phyloP scores from a whole-genome alignment of 2,113 vertebrate genomes.

The Pteronura brasiliensis region DNA sequence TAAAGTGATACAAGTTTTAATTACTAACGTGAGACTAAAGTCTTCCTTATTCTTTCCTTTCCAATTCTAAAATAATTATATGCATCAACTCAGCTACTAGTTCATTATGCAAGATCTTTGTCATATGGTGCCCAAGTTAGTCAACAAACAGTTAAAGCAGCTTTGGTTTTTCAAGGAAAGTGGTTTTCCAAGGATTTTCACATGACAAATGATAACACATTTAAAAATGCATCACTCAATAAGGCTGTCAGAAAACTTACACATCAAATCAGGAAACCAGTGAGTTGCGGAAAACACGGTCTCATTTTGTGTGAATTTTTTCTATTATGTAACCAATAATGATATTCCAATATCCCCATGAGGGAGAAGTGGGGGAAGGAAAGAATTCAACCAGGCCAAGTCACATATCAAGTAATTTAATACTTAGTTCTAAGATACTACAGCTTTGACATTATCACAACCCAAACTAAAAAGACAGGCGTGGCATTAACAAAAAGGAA shows the following conservation, averaged over 20 bases:
- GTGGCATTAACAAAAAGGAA: not conserved
- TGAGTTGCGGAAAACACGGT: not conserved
- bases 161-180: not conserved
- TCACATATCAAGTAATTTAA: not conserved
- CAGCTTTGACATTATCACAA: not conserved
- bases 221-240: not conserved
- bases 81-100: not conserved
- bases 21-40: not conserved
- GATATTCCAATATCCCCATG: not conserved
- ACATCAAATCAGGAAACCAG: not conserved
- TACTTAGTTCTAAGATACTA: constrained; percentile 15
- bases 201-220: not conserved
- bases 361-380: not conserved
- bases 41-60: not conserved
- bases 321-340: not conserved
- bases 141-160: not conserved
- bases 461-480: not conserved
- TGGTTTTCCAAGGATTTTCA: not conserved
- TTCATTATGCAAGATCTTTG: not conserved
- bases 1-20: not conserved
- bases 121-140: not conserved
- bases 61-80: constrained; percentile 7
- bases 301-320: not conserved
- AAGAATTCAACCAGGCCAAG: not conserved
- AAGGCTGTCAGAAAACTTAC: not conserved